These are phyloP conservation scores for Parazoanthus darwini DNA, from an alignment of 92 coral and sea anemone genomes.

Conservation along the genomic window DNA sequence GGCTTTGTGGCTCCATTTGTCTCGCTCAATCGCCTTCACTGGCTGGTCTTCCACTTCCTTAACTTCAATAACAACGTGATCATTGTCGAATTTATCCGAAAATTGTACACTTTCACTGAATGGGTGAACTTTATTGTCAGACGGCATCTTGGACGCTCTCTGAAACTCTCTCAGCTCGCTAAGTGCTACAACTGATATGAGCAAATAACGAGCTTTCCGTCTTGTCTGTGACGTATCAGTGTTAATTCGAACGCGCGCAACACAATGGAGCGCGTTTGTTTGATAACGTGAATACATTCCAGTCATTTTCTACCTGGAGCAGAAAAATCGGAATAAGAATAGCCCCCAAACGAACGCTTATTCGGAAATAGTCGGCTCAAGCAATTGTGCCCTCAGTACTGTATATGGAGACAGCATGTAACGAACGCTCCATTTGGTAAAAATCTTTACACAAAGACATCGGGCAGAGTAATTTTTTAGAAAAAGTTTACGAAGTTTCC, in stretches of 20 bases:
- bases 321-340: too few species aligned
- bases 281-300: too few species aligned
- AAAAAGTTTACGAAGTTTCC: too few species aligned
- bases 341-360: too few species aligned
- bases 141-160: slow-evolving; percentile 20
- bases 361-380: too few species aligned
- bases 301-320: too few species aligned
- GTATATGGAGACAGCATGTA: too few species aligned
- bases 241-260: slow-evolving; percentile 13
- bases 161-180: slow-evolving; percentile 1
- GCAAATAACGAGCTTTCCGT: neutral
- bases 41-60: neutral
- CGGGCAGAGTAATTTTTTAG: too few species aligned
- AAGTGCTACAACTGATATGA: neutral
- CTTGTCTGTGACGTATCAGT: neutral
- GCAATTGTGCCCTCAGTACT: too few species aligned
- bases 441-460: too few species aligned
- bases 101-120: neutral
- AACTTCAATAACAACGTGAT: slow-evolving; percentile 11
- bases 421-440: too few species aligned
- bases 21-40: neutral
- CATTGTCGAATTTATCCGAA: neutral
- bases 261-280: too few species aligned
- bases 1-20: slow-evolving; percentile 39
- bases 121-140: slow-evolving; percentile 22